Evolutionary conservation across 1,140 invertebrate species (phyloP).

Genomic region (Macrosteles quadrilineatus): DNA sequence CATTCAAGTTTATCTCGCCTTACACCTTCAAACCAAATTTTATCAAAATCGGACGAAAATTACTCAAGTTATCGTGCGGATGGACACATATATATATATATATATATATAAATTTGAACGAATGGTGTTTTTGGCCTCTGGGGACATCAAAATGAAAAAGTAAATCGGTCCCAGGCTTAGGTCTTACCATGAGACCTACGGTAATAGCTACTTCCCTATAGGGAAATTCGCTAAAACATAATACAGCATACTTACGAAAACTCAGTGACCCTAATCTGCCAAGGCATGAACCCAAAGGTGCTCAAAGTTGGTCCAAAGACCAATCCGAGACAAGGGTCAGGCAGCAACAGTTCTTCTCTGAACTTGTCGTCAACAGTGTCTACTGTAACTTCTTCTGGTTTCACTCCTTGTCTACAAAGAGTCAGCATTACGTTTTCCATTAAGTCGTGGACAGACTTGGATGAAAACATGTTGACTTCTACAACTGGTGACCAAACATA

Average conservation of each 20-base stretch:
- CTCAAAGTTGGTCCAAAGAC: conserved; percentile 60
- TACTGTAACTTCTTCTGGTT: conserved; percentile 53
- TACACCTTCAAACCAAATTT: no score
- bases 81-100: no score
- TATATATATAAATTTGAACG: no score
- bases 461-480: conserved; percentile 52
- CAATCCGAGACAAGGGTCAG: conserved; percentile 67
- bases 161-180: no score
- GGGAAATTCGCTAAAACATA: no score
- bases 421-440: conserved; percentile 51
- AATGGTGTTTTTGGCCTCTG: no score
- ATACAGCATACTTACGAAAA: conserved; percentile 58
- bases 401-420: conserved; percentile 48
- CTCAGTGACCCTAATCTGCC: conserved; percentile 70
- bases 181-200: no score
- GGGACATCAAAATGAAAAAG: no score
- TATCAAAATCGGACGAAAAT: no score
- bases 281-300: conserved; percentile 65
- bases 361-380: conserved; percentile 50
- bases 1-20: no score
- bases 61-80: no score
- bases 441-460: conserved; percentile 57
- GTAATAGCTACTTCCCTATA: no score
- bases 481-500: conserved; percentile 26
- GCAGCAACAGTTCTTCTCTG: conserved; percentile 47